phyloP scores from a whole-genome alignment of 2,888 invertebrate genomes.

The Diadegma fenestrale region DNA sequence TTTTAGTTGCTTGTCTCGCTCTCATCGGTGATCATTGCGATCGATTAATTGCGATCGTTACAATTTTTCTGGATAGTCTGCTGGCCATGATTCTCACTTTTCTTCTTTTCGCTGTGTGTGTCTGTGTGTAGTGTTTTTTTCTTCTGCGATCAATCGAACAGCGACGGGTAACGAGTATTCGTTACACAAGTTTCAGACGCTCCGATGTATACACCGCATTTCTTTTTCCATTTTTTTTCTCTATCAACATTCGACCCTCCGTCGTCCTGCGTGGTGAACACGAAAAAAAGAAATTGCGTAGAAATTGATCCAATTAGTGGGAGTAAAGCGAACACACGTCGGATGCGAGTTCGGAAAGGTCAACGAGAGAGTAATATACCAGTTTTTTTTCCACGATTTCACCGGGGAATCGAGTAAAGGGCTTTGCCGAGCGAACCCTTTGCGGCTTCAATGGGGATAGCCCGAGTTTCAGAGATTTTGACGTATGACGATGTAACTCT shows the following conservation, averaged over 20 bases:
- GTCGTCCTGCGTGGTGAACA: neutral
- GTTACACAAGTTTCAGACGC: slow-evolving; percentile 36
- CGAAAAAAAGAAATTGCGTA: slow-evolving; percentile 1
- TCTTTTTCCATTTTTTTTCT: slow-evolving; percentile 1
- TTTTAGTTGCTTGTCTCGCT: slow-evolving; percentile 7
- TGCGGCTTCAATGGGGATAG: neutral
- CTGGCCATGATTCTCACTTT: slow-evolving; percentile 5
- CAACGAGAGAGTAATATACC: neutral
- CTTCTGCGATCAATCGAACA: slow-evolving; percentile 21
- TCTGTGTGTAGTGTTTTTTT: slow-evolving; percentile 1
- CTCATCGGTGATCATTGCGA: slow-evolving; percentile 45
- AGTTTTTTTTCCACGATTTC: slow-evolving; percentile 5
- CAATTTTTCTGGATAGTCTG: slow-evolving; percentile 39
- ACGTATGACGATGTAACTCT: slow-evolving; percentile 10
- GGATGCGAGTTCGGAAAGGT: slow-evolving; percentile 3
- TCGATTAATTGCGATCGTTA: slow-evolving; percentile 59
- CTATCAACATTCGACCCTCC: slow-evolving; percentile 6
- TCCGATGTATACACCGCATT: slow-evolving; percentile 2
- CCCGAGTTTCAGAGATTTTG: slow-evolving; percentile 8
- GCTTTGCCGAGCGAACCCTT: slow-evolving; percentile 12
- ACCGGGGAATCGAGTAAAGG: neutral
- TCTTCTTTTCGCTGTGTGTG: neutral
- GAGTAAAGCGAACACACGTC: neutral
- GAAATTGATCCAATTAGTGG: slow-evolving; percentile 46
- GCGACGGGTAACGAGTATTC: slow-evolving; percentile 42